Percentiles rank a stretch among this genome's conserved stretches.
phyloP scores from a whole-genome alignment of 2,113 vertebrate genomes.

The Dicrurus megarhynchus region DNA sequence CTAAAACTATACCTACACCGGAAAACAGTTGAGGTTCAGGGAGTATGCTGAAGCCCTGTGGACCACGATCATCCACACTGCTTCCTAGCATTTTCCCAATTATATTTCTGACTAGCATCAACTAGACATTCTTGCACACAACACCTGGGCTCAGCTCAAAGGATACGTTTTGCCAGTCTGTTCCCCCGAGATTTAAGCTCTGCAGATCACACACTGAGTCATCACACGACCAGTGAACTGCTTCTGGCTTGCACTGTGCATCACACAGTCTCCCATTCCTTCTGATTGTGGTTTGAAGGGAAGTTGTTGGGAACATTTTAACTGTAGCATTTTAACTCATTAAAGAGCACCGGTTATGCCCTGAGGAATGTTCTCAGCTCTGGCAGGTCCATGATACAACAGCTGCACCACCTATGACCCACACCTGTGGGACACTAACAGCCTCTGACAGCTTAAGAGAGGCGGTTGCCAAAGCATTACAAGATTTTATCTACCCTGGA shows the following conservation, averaged over 20 bases:
- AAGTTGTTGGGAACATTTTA: background rate
- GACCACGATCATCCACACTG: fast-evolving
- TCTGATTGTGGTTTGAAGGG: background rate
- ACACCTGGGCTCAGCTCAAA: background rate
- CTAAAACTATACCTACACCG: background rate
- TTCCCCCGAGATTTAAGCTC: background rate
- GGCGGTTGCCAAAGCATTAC: background rate
- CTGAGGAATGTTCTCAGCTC: background rate
- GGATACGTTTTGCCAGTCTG: background rate
- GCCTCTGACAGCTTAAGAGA: background rate
- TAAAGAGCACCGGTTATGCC: background rate
- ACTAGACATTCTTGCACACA: background rate
- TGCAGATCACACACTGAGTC: background rate
- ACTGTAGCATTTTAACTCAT: background rate
- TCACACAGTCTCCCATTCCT: background rate
- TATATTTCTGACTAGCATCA: background rate
- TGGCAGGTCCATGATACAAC: background rate
- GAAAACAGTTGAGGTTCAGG: background rate
- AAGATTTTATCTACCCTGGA: background rate
- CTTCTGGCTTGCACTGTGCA: background rate
- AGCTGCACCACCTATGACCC: background rate
- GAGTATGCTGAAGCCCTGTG: background rate
- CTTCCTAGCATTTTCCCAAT: background rate
- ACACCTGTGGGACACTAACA: background rate
- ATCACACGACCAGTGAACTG: background rate